Evolutionary conservation across 2,797 vertebrate genomes (phyloP), one percentile per base, ranked within the genome.

Genomic region (Microcaecilia unicolor): DNA sequence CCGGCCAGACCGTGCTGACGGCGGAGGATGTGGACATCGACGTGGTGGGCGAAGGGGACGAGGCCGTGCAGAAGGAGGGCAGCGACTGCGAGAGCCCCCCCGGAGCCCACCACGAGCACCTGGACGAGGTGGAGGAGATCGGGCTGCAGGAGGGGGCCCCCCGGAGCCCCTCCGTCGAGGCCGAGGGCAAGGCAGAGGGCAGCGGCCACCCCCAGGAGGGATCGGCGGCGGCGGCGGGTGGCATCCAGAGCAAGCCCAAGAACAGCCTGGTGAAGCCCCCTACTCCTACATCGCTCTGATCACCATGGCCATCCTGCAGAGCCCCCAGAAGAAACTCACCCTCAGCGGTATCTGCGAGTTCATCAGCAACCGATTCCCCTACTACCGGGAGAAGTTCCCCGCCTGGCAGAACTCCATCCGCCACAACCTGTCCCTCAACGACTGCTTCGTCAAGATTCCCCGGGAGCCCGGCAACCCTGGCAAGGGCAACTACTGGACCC

Each of bases 401-500:
- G 91, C 89, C 37, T 95, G 91, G 91, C 91, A 94, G 46, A 94
- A 94, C 87, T 92, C 89, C 62, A 94, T 94, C 69, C 80, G 91
- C 25, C 91, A 94, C 82, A 94, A 94, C 78, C 70, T 94, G 55
- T 94, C 91, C 22, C 87, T 95, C 45, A 95, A 95, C 55, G 91
- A 95, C 82, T 94, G 92, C 78, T 95, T 95, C 61, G 88, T 94
- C 27, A 94, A 94, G 70, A 94, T 95, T 65, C 92, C 92, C 10
- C 83, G 92, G 61, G 92, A 97, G 30, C 93, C 93, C 11, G 94
- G 94, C 40, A 96, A 96, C 81, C 94, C 94, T 5, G 94, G 94
- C 36, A 98, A 98, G 72, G 94, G 94, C 67, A 98, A 97, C 86
- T 97, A 98, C 84, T 98, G 94, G 94, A 97, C 94, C 42, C 80